Percentiles rank a stretch among this genome's conserved stretches.
These are phyloP conservation scores for Abrostola tripartita DNA, from an alignment of 2,888 invertebrate species.

Conservation along the genomic window DNA sequence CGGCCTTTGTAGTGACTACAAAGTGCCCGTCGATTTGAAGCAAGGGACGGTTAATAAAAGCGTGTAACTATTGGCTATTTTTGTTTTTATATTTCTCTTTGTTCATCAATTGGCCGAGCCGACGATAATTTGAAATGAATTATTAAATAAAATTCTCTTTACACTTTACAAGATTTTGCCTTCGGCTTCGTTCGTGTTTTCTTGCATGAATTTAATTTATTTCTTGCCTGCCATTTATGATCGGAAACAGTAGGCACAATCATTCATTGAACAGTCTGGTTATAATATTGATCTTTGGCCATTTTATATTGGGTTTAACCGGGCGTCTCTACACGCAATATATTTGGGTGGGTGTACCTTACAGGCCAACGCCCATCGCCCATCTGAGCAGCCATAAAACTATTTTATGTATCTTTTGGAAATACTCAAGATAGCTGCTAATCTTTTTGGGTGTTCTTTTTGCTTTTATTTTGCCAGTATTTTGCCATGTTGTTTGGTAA, in stretches of 20 bases:
- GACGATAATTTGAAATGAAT: background rate
- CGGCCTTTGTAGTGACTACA: constrained; percentile 45
- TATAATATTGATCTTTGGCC: constrained; percentile 51
- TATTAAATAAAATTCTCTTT: background rate
- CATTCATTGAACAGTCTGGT: constrained; percentile 13
- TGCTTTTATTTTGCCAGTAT: constrained; percentile 24
- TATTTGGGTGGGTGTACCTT: constrained; percentile 72
- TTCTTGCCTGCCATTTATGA: too few relatives aligned
- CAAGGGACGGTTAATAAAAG: constrained; percentile 5
- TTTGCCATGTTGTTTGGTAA: background rate
- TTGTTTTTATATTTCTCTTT: constrained; percentile 12
- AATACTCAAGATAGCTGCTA: constrained; percentile 49
- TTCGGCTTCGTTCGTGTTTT: too few relatives aligned
- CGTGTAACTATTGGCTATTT: constrained; percentile 14
- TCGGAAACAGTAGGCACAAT: background rate
- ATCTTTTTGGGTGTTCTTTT: constrained; percentile 44
- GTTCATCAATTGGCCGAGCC: background rate
- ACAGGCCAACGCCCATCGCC: constrained; percentile 65
- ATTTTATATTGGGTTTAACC: constrained; percentile 70
- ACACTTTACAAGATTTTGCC: too few relatives aligned
- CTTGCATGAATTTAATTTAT: too few relatives aligned
- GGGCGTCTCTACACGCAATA: constrained; percentile 72
- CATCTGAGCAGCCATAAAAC: constrained; percentile 66
- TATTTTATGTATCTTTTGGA: constrained; percentile 62
- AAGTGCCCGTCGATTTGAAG: constrained; percentile 24